These are phyloP conservation scores for Netelia virgata DNA, from an alignment of 2,888 invertebrate genomes.

Conservation along the genomic window DNA sequence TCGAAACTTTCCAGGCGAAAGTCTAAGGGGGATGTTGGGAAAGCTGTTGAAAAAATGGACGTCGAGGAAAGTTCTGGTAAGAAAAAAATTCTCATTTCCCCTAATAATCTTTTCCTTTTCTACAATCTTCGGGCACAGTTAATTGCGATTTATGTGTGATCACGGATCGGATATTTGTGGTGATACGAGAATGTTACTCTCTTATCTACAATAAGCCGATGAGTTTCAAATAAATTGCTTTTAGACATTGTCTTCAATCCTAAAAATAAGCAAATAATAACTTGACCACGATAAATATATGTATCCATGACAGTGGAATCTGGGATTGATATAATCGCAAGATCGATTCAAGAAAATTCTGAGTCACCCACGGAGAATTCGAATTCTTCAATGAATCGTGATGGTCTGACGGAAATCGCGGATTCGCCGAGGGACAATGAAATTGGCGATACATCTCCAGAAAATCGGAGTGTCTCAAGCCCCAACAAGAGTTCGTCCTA, in stretches of 20 bases:
- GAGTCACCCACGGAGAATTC: conserved; percentile 19
- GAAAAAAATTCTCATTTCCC: conserved; percentile 6
- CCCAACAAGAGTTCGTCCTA: conserved; percentile 8
- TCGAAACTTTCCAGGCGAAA: conserved; percentile 38
- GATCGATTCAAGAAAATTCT: conserved; percentile 40
- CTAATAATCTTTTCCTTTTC: not conserved
- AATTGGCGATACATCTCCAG: not conserved
- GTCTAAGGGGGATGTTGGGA: conserved; percentile 27
- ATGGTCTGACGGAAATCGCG: conserved; percentile 19
- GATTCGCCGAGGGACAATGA: conserved; percentile 8
- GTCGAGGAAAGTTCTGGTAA: conserved; percentile 58
- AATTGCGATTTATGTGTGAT: not conserved
- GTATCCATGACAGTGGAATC: conserved; percentile 68
- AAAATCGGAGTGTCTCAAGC: conserved; percentile 26
- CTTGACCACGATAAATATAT: conserved; percentile 43
- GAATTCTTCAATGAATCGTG: conserved; percentile 3
- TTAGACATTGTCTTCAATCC: not conserved
- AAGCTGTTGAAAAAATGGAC: conserved; percentile 52
- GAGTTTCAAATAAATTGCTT: not conserved
- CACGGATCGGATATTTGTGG: not conserved
- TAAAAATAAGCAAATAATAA: conserved; percentile 1
- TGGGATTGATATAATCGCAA: conserved; percentile 50
- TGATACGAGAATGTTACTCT: not conserved
- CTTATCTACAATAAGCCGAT: not conserved
- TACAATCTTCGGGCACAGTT: not conserved